Base-by-base conservation (phyloP, 2,113 vertebrate species). In the Takifugu bimaculatus region DNA sequence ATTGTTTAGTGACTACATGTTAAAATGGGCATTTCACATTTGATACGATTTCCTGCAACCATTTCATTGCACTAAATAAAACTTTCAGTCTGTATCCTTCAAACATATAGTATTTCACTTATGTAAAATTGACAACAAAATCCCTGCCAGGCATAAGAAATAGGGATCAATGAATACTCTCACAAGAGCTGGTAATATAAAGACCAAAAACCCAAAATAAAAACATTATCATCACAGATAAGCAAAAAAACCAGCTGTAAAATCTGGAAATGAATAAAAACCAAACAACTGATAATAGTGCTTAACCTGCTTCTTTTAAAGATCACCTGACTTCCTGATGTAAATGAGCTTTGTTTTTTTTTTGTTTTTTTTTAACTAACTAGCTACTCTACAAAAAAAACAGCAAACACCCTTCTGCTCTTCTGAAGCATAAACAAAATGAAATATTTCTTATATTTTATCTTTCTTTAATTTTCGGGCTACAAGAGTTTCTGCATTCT, bases 291-390 rank as follows among this genome's bases (percentile, higher is more conserved):
- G 54, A 42, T 43, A 57, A 39, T n/a, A 72, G 57, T 60, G 62
- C 54, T 75, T 53, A 50, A 47, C 44, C 39, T 28, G 35, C 49
- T n/a, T 52, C 29, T 49, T 64, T 63, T 43, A 63, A 54, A 57
- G 13, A 57, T 63, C 44, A 60, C 39, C 5, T 47, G 48, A 63
- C 55, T 76, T 79, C 81, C 77, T 86, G 84, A 84, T 73, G 44
- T 75, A 55, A 29, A 35, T 26, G 25, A 60, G 45, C 4, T 9
- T 39, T 43, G 57, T 26, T 20, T 49, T 47, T 44, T 43, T 39
- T 9, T 1, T 54, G 10, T 20, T 52, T 58, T 63, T 10, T 5
- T 55, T 54, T 27, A 57, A 14, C 0, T 44, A 43, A 6, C 26
- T 53, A 14, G 50, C 14, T 15, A 65, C 50, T 49, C 55, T 2